A percentile compares a stretch with the other conserved stretches of the same genome.
Conservation (phyloP, 2,888 invertebrate genomes). For the Embidobia sp. region DNA sequence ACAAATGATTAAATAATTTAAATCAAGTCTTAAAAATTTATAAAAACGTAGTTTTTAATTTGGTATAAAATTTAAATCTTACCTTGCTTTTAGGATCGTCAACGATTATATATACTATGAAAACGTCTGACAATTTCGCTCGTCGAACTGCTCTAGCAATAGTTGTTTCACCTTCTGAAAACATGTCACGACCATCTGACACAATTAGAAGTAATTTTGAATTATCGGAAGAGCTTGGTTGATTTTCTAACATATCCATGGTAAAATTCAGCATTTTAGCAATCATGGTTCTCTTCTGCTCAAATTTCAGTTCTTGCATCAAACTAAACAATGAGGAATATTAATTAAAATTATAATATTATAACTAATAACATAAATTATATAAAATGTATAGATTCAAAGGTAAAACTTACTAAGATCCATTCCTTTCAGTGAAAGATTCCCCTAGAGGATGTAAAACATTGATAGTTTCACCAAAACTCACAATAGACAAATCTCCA, state of each 20-base stretch:
- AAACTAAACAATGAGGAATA: conserved; percentile 81
- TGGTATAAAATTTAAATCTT: conserved; percentile 55
- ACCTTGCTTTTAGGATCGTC: conserved; percentile 97
- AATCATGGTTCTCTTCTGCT: conserved; percentile 94
- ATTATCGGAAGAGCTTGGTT: conserved; percentile 84
- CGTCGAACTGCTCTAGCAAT: conserved; percentile 90
- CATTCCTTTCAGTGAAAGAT: conserved; percentile 93
- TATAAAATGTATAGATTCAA: conserved; percentile 68
- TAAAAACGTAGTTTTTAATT: neutral
- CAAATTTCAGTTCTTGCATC: conserved; percentile 91
- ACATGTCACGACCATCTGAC: conserved; percentile 97
- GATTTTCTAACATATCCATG: conserved; percentile 85
- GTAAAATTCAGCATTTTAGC: conserved; percentile 91
- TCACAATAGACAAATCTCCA: conserved; percentile 94
- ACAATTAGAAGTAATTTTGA: conserved; percentile 95
- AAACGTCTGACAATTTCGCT: conserved; percentile 91
- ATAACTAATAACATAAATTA: no score
- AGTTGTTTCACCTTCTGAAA: conserved; percentile 91
- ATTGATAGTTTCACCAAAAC: conserved; percentile 93
- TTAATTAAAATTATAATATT: neutral
- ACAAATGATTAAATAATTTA: conserved; percentile 3
- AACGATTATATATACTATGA: conserved; percentile 96
- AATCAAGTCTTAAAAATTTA: neutral
- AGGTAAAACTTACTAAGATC: conserved; percentile 84
- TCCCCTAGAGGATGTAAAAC: conserved; percentile 94